Base-by-base conservation (phyloP, 1,140 invertebrate species). In the Dicyema japonicum region DNA sequence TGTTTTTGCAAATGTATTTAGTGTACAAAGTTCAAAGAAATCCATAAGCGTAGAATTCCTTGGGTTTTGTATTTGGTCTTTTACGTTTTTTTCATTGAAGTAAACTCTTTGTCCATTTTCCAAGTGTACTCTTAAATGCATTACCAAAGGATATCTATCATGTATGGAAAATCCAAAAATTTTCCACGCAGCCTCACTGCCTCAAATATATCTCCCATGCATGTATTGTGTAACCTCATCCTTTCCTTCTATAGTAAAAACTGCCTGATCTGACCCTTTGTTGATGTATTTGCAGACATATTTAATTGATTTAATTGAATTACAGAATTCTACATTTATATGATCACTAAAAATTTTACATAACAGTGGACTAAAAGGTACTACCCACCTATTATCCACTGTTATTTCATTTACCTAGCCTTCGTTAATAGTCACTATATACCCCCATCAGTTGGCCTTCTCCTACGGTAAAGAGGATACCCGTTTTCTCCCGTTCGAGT, bases 231-330 rank as follows among this genome's bases (percentile, higher is more conserved):
- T 11, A 19, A 36, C 29, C 22, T 37, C 24, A 38, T 37, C 25
- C 8, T 18, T 18, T 18, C 26, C 14, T 33, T 32, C 18, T 3
- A 26, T 12, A 5, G 11, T 15, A 26, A 26, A 31, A 16, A 30
- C 15, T 26, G 26, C 29, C 32, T 16, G 22, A 36, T 31, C 14
- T 13, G 31, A 37, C 39, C 46, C 53, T 38, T 35, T 38, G 33
- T 38, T 42, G 33, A 33, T 41, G 43, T 24, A 56, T 43, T 19
- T 38, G 33, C 19, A 54, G 38, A 38, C 42, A 22, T 42, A 55
- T 21, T 37, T 35, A 12, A 33, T 22, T 15, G 27, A 26, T 12
- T 35, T 30, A 3, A 30, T 14, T 6, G 33, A 30, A 11, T 18
- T 33, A 18, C 35, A 37, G 14, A 29, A 14, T 33, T 38, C 30